Conservation (phyloP, 2,797 vertebrate genomes). For the Erithacus rubecula region DNA sequence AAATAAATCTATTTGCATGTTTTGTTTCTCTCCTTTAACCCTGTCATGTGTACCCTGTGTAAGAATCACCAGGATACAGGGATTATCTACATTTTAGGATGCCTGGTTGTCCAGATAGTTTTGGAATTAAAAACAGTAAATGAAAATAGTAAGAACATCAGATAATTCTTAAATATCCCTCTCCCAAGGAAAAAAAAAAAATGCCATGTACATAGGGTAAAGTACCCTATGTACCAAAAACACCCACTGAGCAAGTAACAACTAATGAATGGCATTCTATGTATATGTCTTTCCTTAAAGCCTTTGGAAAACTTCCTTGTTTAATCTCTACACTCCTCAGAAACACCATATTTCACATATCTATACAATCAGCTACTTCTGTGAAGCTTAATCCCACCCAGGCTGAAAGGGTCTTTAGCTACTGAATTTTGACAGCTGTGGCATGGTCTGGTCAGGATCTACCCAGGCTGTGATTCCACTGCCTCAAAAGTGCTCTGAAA, state of each 20-base stretch:
- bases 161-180: background rate
- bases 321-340: background rate
- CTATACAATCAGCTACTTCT: background rate
- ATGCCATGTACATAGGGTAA: background rate
- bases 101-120: background rate
- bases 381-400: constrained; percentile 12
- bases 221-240: background rate
- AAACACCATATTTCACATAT: background rate
- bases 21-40: background rate
- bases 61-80: background rate
- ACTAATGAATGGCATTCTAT: background rate
- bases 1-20: background rate
- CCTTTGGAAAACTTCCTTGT: background rate
- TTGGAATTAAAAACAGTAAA: background rate
- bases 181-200: no score
- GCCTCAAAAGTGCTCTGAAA: background rate
- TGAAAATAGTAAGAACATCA: background rate
- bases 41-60: background rate
- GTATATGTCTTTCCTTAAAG: background rate
- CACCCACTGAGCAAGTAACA: background rate
- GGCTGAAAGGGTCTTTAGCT: constrained; percentile 27
- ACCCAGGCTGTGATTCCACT: background rate
- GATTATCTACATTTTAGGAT: background rate
- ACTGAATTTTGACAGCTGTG: constrained; percentile 50
- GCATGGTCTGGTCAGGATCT: constrained; percentile 30